Evolutionary conservation across 2,888 invertebrate genomes (phyloP), one percentile per base, ranked within the genome.

Genomic region (Tyria jacobaeae): DNA sequence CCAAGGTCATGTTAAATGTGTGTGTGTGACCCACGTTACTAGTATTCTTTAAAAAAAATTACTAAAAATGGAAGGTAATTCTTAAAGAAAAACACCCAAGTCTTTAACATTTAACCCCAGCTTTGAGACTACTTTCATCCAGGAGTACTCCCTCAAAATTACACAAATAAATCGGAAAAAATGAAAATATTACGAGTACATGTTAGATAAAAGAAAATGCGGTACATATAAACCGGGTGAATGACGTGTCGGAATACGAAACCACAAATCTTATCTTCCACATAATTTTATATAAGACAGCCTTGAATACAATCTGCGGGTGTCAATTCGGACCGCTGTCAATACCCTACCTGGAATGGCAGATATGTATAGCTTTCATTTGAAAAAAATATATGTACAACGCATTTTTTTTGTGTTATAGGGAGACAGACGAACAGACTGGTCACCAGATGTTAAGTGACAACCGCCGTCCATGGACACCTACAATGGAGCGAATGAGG

Each of bases 151-250:
- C 21, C 21, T 35, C 34, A 9, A 21, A 51, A 35, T 35, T 24
- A 35, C 14, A 51, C 21, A 51, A 51, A 51, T 21, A 34, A 51
- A 34, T 51, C 51, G 21, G 34, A 51, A 34, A 21, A 63, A 56
- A 76, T 60, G 61, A 63, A 73, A 76, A 74, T 64, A 66, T 63
- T 66, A 70, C n/a, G n/a, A n/a, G n/a, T n/a, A n/a, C 70, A 64
- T 64, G 61, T 57, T 60, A 64, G 49, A 66, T 57, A 61, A 58
- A 59, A 41, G 48, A 54, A 64, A 61, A 70, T 74, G 76, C 34
- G 56, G 60, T 60, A 73, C 74, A 66, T 57, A 49, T 25, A 14
- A 25, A 9, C 55, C 35, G 21, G 52, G 39, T 57, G 59, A 14
- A 44, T 50, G 39, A 76, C 77, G 75, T 76, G 77, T 61, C 59